Conservation (phyloP, 2,113 vertebrate species). For the Notothenia coriiceps region DNA sequence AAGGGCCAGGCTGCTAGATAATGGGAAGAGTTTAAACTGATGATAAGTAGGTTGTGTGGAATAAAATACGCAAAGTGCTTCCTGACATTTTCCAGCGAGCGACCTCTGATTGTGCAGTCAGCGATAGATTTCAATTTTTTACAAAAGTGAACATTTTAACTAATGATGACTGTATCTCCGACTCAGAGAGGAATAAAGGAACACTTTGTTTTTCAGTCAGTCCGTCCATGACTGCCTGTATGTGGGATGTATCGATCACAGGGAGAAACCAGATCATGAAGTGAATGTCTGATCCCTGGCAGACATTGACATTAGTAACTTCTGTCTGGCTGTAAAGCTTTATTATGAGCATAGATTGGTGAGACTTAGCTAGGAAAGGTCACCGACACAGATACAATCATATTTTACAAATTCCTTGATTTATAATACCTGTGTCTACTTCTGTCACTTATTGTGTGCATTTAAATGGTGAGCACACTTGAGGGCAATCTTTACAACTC, state of each 20-base stretch:
- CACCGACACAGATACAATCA: neutral
- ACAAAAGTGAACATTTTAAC: neutral
- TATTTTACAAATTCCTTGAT: neutral
- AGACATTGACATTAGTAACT: slow-evolving; percentile 40
- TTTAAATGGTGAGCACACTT: neutral
- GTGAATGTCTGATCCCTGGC: slow-evolving; percentile 31
- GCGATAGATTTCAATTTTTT: slow-evolving; percentile 31
- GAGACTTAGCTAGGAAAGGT: neutral
- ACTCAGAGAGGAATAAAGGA: slow-evolving; percentile 10
- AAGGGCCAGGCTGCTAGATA: slow-evolving; percentile 63
- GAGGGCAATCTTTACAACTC: neutral
- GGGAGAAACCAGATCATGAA: slow-evolving; percentile 37
- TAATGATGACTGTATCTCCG: slow-evolving; percentile 9
- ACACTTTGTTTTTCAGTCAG: neutral
- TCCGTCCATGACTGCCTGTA: slow-evolving; percentile 15
- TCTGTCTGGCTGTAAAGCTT: slow-evolving; percentile 9
- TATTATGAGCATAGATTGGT: neutral
- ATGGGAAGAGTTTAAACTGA: slow-evolving; percentile 30
- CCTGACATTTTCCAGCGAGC: slow-evolving; percentile 57
- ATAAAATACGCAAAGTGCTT: slow-evolving; percentile 49
- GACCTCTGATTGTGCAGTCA: slow-evolving; percentile 3
- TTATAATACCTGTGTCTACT: neutral
- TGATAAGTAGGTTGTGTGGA: slow-evolving; percentile 55
- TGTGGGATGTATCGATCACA: slow-evolving; percentile 31
- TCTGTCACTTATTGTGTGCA: neutral